Evolutionary conservation across 2,888 invertebrate species (phyloP).

Genomic region (Nasonia oneida): DNA sequence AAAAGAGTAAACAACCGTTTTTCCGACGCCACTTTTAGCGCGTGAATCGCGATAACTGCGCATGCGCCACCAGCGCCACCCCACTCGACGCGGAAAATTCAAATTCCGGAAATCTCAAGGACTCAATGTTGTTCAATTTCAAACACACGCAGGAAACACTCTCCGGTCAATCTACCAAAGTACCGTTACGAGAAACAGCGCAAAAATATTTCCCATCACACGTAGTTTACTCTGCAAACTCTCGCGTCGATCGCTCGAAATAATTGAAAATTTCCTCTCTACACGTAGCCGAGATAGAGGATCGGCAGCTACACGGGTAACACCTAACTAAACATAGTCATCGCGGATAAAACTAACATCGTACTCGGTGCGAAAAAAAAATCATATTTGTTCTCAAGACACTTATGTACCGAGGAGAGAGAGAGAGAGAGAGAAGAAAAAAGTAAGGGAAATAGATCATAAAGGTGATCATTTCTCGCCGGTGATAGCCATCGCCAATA

Average conservation of each 20-base stretch:
- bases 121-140: too few relatives aligned
- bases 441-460: conserved; percentile 45
- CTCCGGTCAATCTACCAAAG: not conserved
- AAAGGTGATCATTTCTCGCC: conserved; percentile 47
- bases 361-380: not conserved
- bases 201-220: not conserved
- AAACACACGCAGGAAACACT: not conserved
- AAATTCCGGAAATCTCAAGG: too few relatives aligned
- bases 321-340: conserved; percentile 20
- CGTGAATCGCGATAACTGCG: too few relatives aligned
- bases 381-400: conserved; percentile 53
- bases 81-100: too few relatives aligned
- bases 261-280: conserved; percentile 42
- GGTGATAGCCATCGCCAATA: conserved; percentile 58
- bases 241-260: not conserved
- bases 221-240: not conserved
- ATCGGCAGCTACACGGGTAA: not conserved
- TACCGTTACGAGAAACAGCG: not conserved
- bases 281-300: not conserved
- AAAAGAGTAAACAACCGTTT: too few relatives aligned
- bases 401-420: not conserved
- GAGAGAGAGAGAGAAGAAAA: not conserved
- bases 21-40: too few relatives aligned
- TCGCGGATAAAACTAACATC: conserved; percentile 12
- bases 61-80: too few relatives aligned